Base-by-base conservation (phyloP, 2,113 vertebrate genomes). In the Hippocampus abdominalis region DNA sequence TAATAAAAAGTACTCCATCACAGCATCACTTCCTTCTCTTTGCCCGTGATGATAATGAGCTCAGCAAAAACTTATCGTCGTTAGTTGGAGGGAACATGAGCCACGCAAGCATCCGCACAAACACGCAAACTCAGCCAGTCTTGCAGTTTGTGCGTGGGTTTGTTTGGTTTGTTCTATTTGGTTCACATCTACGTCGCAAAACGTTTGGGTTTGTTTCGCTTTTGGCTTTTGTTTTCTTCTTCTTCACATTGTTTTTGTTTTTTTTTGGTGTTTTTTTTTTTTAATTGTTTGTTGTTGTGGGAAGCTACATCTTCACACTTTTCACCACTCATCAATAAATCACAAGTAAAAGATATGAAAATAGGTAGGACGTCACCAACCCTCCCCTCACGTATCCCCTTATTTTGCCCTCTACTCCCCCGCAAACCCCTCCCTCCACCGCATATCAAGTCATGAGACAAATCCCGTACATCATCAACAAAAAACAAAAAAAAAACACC, bases 231-330 rank as follows among this genome's bases (percentile, higher is more conserved):
- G 15, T 61, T 29, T 32, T 15, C 4, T 23, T 23, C 9, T 54
- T 88, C 75, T 77, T 79, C 53, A 91, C 85, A 86, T 92, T 92
- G 87, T 89, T 69, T 70, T 51, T 4, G 3, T 5, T 12, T 8
- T 13, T 1, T 16, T 44, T 61, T 21, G n/a, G 3, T 5, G 4
- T 8, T 13, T 1, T 16, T 44, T 61, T 21, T n/a, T 11, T 2
- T 13, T 9, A 20, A 71, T 70, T 53, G 4, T 15, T 13, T 59
- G 1, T n/a, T 46, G 54, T 29, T 36, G 59, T 11, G 59, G 84
- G 86, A 91, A 91, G 91, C 89, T 91, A 91, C 87, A 89, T 89
- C 83, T 91, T 93, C 92, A 92, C 91, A 93, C 90, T 91, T 74
- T 79, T 89, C 76, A 84, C 82, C 86, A 91, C 91, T 86, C 73